Evolutionary conservation across 1,140 invertebrate genomes (phyloP).

Genomic region (Protaetia brevitarsis): DNA sequence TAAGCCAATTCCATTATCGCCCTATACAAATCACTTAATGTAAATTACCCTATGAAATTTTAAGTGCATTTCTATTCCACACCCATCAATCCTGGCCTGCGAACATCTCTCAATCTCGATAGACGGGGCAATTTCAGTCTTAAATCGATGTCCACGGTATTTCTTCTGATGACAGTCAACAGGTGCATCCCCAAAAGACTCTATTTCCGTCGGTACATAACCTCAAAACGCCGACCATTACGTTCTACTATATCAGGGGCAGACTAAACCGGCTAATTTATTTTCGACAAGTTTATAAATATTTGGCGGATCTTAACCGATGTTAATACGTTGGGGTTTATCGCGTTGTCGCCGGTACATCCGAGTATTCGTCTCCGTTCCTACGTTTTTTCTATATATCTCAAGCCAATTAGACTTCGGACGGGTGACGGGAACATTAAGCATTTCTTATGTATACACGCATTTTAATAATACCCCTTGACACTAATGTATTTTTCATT

Average conservation of each 20-base stretch:
- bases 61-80: no score
- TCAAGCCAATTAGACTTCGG: not conserved
- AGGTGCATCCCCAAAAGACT: not conserved
- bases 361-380: not conserved
- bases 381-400: not conserved
- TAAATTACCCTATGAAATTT: no score
- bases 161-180: not conserved
- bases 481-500: slow-evolving; percentile 12
- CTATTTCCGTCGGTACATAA: not conserved
- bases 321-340: not conserved
- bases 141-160: no score
- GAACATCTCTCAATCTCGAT: no score
- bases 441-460: slow-evolving; percentile 9
- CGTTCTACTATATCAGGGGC: no score
- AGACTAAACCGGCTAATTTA: not conserved
- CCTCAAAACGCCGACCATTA: no score
- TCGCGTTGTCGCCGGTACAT: not conserved
- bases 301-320: slow-evolving; percentile 8
- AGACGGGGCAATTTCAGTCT: no score
- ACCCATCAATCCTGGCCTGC: no score
- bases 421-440: not conserved
- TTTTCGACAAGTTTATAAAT: slow-evolving; percentile 9
- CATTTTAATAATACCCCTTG: slow-evolving; percentile 2
- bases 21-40: no score
- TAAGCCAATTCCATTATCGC: no score